Percentiles rank a stretch among this genome's conserved stretches.
These are phyloP conservation scores for Parasteatoda tepidariorum DNA, from an alignment of 1,140 invertebrate species.

Conservation along the genomic window DNA sequence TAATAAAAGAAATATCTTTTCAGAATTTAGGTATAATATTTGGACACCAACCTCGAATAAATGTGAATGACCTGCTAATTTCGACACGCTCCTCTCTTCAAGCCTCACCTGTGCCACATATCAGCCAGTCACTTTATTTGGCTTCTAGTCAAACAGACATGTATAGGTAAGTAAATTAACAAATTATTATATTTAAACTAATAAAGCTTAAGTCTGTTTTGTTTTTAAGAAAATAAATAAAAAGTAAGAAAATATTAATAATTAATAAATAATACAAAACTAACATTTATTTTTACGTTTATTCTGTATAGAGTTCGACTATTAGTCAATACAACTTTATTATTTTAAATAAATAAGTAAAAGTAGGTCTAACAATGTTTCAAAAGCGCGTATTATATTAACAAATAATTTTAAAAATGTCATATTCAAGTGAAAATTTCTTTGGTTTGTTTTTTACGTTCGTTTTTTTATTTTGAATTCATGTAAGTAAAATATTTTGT, in stretches of 20 bases:
- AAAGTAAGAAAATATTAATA: not conserved
- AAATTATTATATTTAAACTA: too few species aligned
- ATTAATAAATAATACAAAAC: not conserved
- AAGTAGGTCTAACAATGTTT: too few species aligned
- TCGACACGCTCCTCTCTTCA: constrained; percentile 63
- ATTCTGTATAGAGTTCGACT: not conserved
- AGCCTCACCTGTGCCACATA: constrained; percentile 64
- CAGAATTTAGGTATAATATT: constrained; percentile 40
- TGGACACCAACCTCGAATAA: constrained; percentile 18
- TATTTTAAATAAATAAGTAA: too few species aligned
- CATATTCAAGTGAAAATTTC: too few species aligned
- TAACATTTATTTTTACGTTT: not conserved
- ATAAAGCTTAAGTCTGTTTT: too few species aligned
- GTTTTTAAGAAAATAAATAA: too few species aligned
- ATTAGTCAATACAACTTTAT: too few species aligned
- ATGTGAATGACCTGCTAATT: constrained; percentile 19
- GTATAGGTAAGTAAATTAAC: constrained; percentile 63
- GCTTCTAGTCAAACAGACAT: constrained; percentile 62
- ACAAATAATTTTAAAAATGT: too few species aligned
- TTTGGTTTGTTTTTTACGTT: too few species aligned
- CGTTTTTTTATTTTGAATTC: too few species aligned
- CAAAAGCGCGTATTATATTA: too few species aligned
- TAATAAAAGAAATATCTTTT: not conserved
- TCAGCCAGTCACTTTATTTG: constrained; percentile 66
- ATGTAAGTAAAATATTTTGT: too few species aligned